Evolutionary conservation across 2,113 vertebrate species (phyloP).

Genomic region (Cepphus grylle): DNA sequence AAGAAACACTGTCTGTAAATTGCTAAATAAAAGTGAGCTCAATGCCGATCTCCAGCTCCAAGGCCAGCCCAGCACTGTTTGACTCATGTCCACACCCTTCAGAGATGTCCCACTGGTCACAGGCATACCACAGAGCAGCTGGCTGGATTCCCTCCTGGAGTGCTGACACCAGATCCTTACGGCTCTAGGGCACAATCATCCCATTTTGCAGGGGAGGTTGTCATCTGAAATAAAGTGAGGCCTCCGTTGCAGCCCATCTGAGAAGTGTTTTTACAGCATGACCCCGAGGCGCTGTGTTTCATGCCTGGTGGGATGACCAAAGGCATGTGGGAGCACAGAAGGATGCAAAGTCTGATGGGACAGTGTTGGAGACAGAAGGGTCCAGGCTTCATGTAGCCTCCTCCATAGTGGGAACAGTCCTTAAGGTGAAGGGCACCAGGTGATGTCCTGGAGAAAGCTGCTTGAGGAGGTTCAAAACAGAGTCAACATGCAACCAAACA

Average conservation of each 20-base stretch:
- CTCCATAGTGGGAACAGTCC: neutral
- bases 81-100: neutral
- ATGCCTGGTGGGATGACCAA: neutral
- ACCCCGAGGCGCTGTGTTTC: neutral
- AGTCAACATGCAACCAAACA: neutral
- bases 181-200: neutral
- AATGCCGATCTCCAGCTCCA: neutral
- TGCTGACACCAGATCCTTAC: fast-evolving
- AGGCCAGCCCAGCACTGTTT: neutral
- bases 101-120: neutral
- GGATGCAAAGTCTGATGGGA: neutral
- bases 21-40: neutral
- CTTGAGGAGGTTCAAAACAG: neutral
- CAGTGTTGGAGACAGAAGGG: neutral
- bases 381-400: neutral
- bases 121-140: neutral
- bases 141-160: neutral
- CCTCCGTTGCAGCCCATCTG: neutral
- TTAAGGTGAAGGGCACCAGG: neutral
- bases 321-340: neutral
- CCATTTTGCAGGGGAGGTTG: neutral
- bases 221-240: neutral
- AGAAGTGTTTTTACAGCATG: neutral
- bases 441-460: neutral
- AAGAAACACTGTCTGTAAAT: neutral